phyloP scores from a whole-genome alignment of 1,140 invertebrate genomes.

The Lepidurus apus region DNA sequence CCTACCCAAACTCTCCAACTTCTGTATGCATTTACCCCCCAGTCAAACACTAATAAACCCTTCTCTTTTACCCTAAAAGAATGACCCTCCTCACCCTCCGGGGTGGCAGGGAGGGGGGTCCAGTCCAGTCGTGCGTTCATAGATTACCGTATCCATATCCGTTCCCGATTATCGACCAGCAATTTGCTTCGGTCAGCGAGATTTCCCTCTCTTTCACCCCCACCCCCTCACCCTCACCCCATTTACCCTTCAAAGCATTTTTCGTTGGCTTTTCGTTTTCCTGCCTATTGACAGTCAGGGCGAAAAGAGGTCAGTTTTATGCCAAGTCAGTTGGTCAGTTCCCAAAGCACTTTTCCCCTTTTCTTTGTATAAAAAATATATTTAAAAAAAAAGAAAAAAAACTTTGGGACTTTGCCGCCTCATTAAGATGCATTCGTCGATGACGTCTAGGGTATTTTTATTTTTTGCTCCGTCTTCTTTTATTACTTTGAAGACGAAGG shows the following conservation, averaged over 20 bases:
- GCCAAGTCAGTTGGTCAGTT: conserved; percentile 21
- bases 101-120: background rate
- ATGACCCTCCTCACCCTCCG: background rate
- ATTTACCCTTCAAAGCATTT: no score
- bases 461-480: background rate
- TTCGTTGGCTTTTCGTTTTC: background rate
- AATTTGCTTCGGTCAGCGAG: conserved; percentile 21
- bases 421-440: conserved; percentile 21
- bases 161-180: conserved; percentile 8
- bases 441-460: background rate
- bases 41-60: background rate
- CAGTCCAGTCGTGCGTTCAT: background rate
- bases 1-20: background rate
- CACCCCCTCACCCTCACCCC: no score
- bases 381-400: background rate
- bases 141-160: conserved; percentile 14
- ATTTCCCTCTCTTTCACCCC: background rate
- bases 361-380: background rate
- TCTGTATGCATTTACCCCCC: background rate
- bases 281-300: background rate
- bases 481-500: background rate
- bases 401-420: background rate
- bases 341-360: background rate
- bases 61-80: background rate
- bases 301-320: conserved; percentile 8